Percentiles rank a stretch among this genome's conserved stretches.
phyloP scores from a whole-genome alignment of 2,888 invertebrate genomes.

The Nomada hirtipes region DNA sequence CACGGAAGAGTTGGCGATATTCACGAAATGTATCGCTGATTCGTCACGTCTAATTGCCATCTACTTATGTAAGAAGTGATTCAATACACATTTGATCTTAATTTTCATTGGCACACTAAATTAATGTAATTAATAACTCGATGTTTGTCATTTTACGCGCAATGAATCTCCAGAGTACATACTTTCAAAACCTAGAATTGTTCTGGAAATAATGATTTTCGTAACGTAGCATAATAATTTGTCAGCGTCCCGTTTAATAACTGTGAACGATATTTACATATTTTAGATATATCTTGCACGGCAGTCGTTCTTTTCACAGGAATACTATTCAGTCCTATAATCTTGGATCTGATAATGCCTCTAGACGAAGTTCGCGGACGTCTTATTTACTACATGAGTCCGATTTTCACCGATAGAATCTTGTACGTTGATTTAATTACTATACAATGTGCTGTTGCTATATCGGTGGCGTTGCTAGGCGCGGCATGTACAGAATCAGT shows the following conservation, averaged over 20 bases:
- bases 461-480: too few species aligned
- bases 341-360: not conserved
- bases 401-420: not conserved
- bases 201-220: too few species aligned
- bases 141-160: too few species aligned
- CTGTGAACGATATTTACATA: not conserved
- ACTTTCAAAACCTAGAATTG: too few species aligned
- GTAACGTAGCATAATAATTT: too few species aligned
- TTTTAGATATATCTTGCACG: not conserved
- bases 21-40: not conserved
- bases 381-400: not conserved
- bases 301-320: not conserved
- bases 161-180: too few species aligned
- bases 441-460: too few species aligned
- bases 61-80: not conserved
- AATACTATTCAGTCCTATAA: not conserved
- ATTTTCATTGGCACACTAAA: too few species aligned
- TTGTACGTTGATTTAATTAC: not conserved
- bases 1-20: not conserved
- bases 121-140: too few species aligned
- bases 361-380: not conserved
- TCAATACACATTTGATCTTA: too few species aligned
- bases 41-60: not conserved
- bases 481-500: too few species aligned
- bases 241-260: too few species aligned